A percentile compares a stretch with the other conserved stretches of the same genome.
These are phyloP conservation scores for Poeciliopsis infans DNA, from an alignment of 2,797 vertebrate genomes.

Conservation along the genomic window DNA sequence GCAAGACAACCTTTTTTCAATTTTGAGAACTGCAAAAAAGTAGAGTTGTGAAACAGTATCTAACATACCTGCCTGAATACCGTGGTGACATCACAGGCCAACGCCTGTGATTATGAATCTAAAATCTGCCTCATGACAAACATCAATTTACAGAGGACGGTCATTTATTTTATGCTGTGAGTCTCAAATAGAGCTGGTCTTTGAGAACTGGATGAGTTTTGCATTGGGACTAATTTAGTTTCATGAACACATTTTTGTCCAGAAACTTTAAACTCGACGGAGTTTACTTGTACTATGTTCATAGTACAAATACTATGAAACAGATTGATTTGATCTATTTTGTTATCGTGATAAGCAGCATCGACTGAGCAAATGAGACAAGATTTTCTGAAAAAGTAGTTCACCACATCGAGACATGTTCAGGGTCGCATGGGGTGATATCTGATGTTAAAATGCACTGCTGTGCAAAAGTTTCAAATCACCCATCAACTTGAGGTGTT, in stretches of 20 bases:
- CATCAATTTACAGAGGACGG: neutral
- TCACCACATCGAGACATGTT: neutral
- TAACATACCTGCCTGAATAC: neutral
- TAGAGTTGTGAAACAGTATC: neutral
- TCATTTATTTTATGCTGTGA: neutral
- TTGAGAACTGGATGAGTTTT: neutral
- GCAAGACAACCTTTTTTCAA: too few relatives aligned
- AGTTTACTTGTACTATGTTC: neutral
- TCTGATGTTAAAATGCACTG: neutral
- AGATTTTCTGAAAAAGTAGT: neutral
- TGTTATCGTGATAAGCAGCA: neutral
- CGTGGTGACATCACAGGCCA: neutral
- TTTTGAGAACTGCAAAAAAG: neutral
- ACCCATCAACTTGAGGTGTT: too few relatives aligned
- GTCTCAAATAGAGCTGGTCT: neutral
- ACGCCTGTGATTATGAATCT: neutral
- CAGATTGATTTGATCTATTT: neutral
- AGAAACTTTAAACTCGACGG: neutral
- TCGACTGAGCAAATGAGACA: neutral
- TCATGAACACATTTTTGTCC: neutral
- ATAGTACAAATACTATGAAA: neutral
- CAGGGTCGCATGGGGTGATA: neutral
- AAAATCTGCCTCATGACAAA: neutral
- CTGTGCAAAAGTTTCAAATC: too few relatives aligned
- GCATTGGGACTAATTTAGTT: neutral